phyloP scores from a whole-genome alignment of 2,113 vertebrate species.

The Urocolius indicus region DNA sequence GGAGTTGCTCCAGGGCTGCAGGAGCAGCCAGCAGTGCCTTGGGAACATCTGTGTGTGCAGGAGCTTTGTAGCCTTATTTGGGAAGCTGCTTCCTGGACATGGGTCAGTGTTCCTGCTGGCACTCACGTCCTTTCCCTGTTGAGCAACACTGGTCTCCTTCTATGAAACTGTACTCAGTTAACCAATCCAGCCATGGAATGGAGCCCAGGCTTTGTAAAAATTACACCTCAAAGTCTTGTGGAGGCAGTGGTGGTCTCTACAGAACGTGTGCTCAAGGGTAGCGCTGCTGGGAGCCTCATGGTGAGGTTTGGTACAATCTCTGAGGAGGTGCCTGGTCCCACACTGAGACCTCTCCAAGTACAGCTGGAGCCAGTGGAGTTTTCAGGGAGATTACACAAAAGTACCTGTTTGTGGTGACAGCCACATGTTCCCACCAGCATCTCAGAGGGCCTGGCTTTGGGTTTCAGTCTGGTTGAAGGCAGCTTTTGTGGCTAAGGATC shows the following conservation, averaged over 20 bases:
- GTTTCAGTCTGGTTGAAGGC: not conserved
- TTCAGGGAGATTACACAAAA: not conserved
- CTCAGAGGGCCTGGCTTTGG: not conserved
- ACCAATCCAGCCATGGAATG: fast-evolving
- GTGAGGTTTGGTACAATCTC: not conserved
- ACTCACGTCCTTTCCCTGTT: fast-evolving
- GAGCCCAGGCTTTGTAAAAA: not conserved
- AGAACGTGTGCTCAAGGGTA: not conserved
- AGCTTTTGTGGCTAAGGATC: not conserved
- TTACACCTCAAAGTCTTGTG: not conserved
- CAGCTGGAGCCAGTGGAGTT: fast-evolving
- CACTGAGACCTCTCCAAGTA: not conserved
- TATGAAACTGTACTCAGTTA: not conserved
- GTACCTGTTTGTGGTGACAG: not conserved
- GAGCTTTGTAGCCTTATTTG: constrained; percentile 23
- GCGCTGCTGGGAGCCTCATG: fast-evolving
- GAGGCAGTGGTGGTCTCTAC: not conserved
- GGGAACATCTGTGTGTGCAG: not conserved
- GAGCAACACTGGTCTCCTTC: not conserved
- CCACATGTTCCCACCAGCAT: not conserved
- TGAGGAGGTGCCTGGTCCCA: not conserved
- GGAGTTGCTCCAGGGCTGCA: not conserved
- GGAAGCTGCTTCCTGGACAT: not conserved
- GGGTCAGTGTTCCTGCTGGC: not conserved
- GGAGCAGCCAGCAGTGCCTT: not conserved